phyloP scores from a whole-genome alignment of 2,113 vertebrate genomes.

The Arizona elegans region DNA sequence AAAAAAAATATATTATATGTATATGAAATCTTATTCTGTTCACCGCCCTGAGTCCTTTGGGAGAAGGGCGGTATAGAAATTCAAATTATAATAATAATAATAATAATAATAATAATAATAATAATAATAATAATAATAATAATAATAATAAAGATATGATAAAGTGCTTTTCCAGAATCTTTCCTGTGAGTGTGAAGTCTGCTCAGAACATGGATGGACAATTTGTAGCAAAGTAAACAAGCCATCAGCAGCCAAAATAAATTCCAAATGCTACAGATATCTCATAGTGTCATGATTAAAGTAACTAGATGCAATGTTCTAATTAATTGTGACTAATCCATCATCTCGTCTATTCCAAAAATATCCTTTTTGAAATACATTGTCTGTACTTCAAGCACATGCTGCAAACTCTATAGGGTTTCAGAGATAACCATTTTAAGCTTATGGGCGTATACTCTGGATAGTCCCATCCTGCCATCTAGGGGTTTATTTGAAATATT shows the following conservation, averaged over 20 bases:
- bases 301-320: conserved; percentile 35
- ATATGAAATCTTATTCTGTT: no score
- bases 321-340: conserved; percentile 37
- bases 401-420: neutral
- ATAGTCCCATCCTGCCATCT: conserved; percentile 65
- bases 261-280: neutral
- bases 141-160: no score
- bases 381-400: conserved; percentile 4
- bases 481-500: conserved; percentile 36
- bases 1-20: no score
- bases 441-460: neutral
- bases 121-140: no score
- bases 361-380: conserved; percentile 2
- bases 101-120: no score
- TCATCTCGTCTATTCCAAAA: conserved; percentile 27
- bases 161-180: neutral
- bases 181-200: fast-evolving
- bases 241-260: conserved; percentile 30
- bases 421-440: neutral
- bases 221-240: neutral
- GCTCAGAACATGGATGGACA: neutral
- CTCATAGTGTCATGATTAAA: conserved; percentile 17
- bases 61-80: no score
- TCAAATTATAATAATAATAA: no score
- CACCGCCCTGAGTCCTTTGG: no score